Percentiles rank a stretch among this genome's conserved stretches.
Evolutionary conservation across 2,113 vertebrate genomes (phyloP).

Genomic region (Syrmaticus mikado): DNA sequence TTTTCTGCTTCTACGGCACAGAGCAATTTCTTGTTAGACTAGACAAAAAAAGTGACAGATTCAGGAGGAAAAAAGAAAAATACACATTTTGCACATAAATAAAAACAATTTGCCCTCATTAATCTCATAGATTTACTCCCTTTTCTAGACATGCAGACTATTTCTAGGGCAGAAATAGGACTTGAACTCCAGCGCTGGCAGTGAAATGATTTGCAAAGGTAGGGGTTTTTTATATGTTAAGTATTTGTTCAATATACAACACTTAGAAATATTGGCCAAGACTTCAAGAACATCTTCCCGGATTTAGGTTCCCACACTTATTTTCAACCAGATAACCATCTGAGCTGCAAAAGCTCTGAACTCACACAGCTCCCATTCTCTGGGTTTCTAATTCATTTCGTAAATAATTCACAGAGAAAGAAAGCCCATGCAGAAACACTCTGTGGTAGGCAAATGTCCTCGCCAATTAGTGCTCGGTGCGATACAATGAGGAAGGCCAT

Average conservation of each 20-base stretch:
- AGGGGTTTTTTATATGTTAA: background rate
- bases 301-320: background rate
- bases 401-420: background rate
- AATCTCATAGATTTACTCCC: background rate
- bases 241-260: background rate
- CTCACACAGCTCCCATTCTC: background rate
- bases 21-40: background rate
- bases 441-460: background rate
- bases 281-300: background rate
- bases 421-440: background rate
- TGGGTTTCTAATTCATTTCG: background rate
- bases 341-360: background rate
- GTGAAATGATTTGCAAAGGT: background rate
- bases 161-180: background rate
- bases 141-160: background rate
- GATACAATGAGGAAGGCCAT: conserved; percentile 8
- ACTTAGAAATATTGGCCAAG: background rate
- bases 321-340: background rate
- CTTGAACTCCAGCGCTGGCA: background rate
- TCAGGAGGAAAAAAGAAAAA: background rate
- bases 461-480: background rate
- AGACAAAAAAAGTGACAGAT: background rate
- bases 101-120: background rate
- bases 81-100: background rate
- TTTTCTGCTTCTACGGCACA: background rate